Conservation (phyloP, 2,113 vertebrate genomes). For the Leucopsar rothschildi region DNA sequence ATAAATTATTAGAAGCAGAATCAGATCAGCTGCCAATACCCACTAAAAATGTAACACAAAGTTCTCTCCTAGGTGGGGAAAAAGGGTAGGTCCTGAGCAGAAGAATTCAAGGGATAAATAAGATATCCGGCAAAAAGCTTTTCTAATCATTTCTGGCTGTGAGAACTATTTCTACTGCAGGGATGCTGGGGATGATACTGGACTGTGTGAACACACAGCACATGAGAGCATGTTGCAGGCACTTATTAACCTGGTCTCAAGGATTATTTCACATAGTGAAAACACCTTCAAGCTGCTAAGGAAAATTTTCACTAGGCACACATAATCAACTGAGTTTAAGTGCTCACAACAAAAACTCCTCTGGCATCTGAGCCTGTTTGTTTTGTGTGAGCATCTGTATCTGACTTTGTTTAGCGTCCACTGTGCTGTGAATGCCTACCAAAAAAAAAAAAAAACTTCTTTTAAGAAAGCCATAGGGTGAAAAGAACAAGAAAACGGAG, state of each 20-base stretch:
- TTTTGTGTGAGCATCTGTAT: neutral
- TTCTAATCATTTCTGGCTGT: neutral
- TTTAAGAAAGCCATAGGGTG: neutral
- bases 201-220: neutral
- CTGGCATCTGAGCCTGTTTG: neutral
- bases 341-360: neutral
- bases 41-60: neutral
- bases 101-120: neutral
- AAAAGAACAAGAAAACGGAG: neutral
- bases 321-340: neutral
- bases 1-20: neutral
- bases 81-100: neutral
- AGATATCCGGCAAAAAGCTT: neutral
- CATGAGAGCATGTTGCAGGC: neutral
- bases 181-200: neutral
- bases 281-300: neutral
- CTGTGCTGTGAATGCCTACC: neutral
- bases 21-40: neutral
- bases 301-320: neutral
- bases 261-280: neutral
- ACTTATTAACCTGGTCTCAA: neutral
- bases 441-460: neutral
- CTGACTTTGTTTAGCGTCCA: neutral
- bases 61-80: neutral
- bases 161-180: neutral